Percentiles rank a stretch among this genome's conserved stretches.
These are phyloP conservation scores for Microctenopoma lineatum DNA, from an alignment of 2,797 vertebrate species.

Conservation along the genomic window DNA sequence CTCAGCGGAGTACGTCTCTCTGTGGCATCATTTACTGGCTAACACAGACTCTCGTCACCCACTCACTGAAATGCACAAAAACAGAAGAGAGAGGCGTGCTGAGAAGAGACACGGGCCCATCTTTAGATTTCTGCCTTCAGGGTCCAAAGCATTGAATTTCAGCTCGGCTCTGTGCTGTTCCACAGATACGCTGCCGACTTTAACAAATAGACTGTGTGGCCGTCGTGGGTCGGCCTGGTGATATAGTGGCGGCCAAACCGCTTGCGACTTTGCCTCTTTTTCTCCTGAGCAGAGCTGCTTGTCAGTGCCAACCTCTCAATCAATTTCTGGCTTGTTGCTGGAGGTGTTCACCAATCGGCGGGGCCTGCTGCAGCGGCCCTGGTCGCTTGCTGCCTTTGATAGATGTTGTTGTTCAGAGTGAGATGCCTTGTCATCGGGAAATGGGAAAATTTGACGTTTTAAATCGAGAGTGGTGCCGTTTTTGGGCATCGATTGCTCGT, in stretches of 20 bases:
- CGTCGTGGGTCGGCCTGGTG: constrained; percentile 68
- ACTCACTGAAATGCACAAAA: constrained; percentile 20
- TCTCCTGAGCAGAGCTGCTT: constrained; percentile 58
- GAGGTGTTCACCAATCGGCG: constrained; percentile 17
- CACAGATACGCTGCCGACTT: constrained; percentile 66
- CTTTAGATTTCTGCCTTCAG: constrained; percentile 11
- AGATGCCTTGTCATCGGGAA: constrained; percentile 32
- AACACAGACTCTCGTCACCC: constrained; percentile 22
- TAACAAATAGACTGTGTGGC: constrained; percentile 57
- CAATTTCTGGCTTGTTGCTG: constrained; percentile 24
- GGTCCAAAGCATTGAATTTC: constrained; percentile 56
- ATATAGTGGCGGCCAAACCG: constrained; percentile 78
- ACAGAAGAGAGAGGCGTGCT: not conserved
- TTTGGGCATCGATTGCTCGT: constrained; percentile 52
- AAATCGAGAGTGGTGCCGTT: constrained; percentile 1
- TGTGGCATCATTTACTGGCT: constrained; percentile 26
- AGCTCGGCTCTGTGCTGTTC: constrained; percentile 1
- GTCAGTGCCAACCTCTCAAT: constrained; percentile 71
- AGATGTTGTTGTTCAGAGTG: constrained; percentile 37
- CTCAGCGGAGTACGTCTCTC: constrained; percentile 19
- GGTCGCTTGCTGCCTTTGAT: constrained; percentile 30
- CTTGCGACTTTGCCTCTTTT: constrained; percentile 72
- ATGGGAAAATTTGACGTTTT: constrained; percentile 22
- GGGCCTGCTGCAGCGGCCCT: not conserved
- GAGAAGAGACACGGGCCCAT: not conserved